phyloP scores from a whole-genome alignment of 2,888 invertebrate genomes.

The Spatulosminthurus flaviceps region DNA sequence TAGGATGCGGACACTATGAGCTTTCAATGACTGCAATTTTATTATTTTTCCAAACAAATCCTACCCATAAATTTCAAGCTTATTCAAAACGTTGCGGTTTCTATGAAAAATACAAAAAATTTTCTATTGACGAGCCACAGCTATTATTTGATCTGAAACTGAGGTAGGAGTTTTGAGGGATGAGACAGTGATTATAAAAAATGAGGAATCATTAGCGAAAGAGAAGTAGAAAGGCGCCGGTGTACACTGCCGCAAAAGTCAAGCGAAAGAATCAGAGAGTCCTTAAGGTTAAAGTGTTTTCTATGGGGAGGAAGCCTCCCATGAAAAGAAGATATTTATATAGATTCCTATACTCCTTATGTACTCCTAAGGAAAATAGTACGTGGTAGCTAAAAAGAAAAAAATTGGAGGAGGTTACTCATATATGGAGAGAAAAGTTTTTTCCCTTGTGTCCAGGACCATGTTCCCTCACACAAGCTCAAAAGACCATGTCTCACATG shows the following conservation, averaged over 20 bases:
- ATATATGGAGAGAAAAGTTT: conserved; percentile 3
- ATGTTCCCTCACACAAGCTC: neutral
- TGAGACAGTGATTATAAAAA: neutral
- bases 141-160: too few relatives aligned
- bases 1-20: too few relatives aligned
- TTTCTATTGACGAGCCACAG: too few relatives aligned
- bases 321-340: conserved; percentile 13
- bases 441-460: neutral
- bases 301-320: neutral
- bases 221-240: neutral
- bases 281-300: conserved; percentile 18
- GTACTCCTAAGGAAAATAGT: neutral
- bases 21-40: too few relatives aligned
- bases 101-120: too few relatives aligned
- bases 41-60: too few relatives aligned
- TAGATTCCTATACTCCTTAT: neutral
- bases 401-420: neutral
- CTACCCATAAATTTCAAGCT: too few relatives aligned
- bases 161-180: too few relatives aligned
- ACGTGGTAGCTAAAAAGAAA: neutral
- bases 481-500: neutral
- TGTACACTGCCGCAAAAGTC: neutral
- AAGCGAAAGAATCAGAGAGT: conserved; percentile 4
- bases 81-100: too few relatives aligned
- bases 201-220: neutral